These are phyloP conservation scores for Ptychoptera contaminata DNA, from an alignment of 2,888 invertebrate genomes.

Conservation along the genomic window DNA sequence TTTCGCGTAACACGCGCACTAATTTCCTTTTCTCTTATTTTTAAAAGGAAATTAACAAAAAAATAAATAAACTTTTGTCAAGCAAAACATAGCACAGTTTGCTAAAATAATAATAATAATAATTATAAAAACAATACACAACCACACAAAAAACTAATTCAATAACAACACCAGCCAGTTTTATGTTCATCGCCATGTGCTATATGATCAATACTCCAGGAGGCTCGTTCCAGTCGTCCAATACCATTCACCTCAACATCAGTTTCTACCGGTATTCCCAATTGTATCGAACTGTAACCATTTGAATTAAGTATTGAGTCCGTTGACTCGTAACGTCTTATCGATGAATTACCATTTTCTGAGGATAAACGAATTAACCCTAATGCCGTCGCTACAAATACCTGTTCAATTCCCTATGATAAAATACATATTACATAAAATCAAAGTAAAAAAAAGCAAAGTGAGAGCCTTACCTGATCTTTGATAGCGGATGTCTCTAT, in stretches of 20 bases:
- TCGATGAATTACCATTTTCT: conserved; percentile 33
- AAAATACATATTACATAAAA: conserved; percentile 5
- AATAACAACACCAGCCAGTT: conserved; percentile 44
- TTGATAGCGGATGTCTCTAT: conserved; percentile 71
- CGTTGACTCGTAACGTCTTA: conserved; percentile 44
- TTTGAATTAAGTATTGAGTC: conserved; percentile 25
- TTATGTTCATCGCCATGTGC: conserved; percentile 50
- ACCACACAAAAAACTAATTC: conserved; percentile 22
- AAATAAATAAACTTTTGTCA: too few species aligned
- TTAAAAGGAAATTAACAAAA: too few species aligned
- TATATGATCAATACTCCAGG: conserved; percentile 46
- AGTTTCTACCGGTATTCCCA: conserved; percentile 32
- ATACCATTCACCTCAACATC: conserved; percentile 43
- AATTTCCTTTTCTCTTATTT: too few species aligned
- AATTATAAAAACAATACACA: too few species aligned
- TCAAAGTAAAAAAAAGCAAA: neutral
- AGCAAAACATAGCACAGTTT: too few species aligned
- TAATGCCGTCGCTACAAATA: conserved; percentile 50
- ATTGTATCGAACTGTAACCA: conserved; percentile 13
- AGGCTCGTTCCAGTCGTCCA: conserved; percentile 45
- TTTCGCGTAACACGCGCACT: too few species aligned
- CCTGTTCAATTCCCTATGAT: conserved; percentile 50
- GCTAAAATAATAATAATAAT: too few species aligned
- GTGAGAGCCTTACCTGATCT: conserved; percentile 37
- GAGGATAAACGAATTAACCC: conserved; percentile 41